phyloP scores from a whole-genome alignment of 2,113 vertebrate genomes.

The Hylia prasina region DNA sequence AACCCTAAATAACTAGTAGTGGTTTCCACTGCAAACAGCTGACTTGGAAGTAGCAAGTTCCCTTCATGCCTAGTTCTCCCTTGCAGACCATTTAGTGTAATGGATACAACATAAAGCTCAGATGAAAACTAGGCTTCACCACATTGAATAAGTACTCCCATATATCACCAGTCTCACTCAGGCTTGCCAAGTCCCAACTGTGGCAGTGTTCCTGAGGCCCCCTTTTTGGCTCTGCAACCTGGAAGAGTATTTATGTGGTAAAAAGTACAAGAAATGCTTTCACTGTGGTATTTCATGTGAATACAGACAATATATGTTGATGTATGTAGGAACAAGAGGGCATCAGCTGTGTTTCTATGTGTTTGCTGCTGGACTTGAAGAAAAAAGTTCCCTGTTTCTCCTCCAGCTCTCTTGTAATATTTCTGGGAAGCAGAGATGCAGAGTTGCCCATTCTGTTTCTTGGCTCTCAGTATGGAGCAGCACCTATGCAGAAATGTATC shows the following conservation, averaged over 20 bases:
- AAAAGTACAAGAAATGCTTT: neutral
- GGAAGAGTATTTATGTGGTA: neutral
- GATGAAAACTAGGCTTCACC: conserved; percentile 10
- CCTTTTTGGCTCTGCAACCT: neutral
- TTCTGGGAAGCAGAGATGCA: neutral
- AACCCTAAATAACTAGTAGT: neutral
- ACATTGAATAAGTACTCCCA: neutral
- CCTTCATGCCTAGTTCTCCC: neutral
- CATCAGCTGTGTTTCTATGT: neutral
- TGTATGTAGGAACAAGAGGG: neutral
- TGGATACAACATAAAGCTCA: neutral
- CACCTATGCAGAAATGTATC: neutral
- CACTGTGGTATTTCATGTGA: neutral
- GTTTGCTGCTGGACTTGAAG: neutral
- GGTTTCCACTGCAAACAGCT: neutral
- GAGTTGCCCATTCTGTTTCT: neutral
- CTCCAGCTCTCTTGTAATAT: neutral
- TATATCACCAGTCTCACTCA: neutral
- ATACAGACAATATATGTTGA: neutral
- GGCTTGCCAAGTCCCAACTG: neutral
- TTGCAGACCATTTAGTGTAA: neutral
- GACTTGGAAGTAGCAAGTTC: neutral
- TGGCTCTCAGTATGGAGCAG: neutral
- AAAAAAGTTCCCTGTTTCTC: neutral
- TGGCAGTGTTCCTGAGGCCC: neutral